Percentiles rank a stretch among this genome's conserved stretches.
phyloP scores from a whole-genome alignment of 2,113 vertebrate genomes.

The Pungitius pungitius region DNA sequence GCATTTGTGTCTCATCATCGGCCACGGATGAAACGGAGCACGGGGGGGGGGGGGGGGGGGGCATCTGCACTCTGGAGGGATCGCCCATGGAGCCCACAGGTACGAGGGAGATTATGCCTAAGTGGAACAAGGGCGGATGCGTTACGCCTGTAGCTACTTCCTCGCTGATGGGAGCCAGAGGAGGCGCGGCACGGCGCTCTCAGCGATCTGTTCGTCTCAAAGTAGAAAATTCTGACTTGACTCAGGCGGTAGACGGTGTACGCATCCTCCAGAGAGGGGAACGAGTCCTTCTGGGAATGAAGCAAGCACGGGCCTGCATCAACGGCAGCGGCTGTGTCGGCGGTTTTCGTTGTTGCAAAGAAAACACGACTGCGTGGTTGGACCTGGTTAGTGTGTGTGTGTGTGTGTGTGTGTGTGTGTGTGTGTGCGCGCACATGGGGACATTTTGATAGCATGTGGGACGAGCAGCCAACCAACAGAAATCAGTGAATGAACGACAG shows the following conservation, averaged over 20 bases:
- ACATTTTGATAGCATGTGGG: constrained; percentile 4
- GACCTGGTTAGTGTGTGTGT: constrained; percentile 16
- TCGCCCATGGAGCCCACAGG: constrained; percentile 6
- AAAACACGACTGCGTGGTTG: constrained; percentile 19
- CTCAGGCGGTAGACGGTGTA: not conserved
- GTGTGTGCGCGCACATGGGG: constrained; percentile 12
- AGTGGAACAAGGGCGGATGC: constrained; percentile 45
- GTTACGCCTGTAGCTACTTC: not conserved
- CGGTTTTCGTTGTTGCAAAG: constrained; percentile 31
- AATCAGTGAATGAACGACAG: constrained; percentile 27
- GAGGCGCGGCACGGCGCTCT: not conserved
- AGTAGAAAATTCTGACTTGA: constrained; percentile 5
- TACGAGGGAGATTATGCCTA: constrained; percentile 29
- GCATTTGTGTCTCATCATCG: constrained; percentile 44
- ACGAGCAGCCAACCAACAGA: constrained; percentile 5
- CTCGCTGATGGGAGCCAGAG: constrained; percentile 18
- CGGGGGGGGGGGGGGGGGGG: not conserved
- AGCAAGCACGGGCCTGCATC: constrained; percentile 20
- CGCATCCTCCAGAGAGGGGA: not conserved
- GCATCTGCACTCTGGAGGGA: constrained; percentile 30
- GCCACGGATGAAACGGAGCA: constrained; percentile 33
- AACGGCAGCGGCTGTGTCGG: constrained; percentile 34
- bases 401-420: constrained; percentile 4
- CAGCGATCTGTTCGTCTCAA: not conserved
- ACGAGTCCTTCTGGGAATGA: constrained; percentile 17